Conservation (phyloP, 2,888 invertebrate species). For the Brenthis daphne region DNA sequence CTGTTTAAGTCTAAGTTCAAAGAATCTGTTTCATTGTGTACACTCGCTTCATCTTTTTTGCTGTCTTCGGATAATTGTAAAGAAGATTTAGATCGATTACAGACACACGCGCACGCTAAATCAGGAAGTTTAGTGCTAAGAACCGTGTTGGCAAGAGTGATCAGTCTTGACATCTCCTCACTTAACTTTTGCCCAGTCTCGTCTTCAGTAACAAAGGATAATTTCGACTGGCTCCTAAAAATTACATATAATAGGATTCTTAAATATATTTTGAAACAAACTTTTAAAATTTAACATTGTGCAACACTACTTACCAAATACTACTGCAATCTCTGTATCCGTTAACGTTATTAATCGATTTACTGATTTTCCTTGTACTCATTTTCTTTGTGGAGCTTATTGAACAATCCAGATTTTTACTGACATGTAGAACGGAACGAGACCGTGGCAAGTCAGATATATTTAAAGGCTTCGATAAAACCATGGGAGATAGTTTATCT, state of each 20-base stretch:
- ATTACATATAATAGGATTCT: slow-evolving; percentile 8
- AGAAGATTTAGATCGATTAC: slow-evolving; percentile 37
- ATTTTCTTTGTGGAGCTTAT: slow-evolving; percentile 61
- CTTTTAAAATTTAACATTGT: background rate
- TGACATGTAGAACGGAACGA: slow-evolving; percentile 69
- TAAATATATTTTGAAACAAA: background rate
- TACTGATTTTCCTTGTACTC: slow-evolving; percentile 69
- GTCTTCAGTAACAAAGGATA: slow-evolving; percentile 61
- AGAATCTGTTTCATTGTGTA: slow-evolving; percentile 48
- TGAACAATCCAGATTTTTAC: slow-evolving; percentile 62
- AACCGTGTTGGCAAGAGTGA: slow-evolving; percentile 77
- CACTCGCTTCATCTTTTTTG: slow-evolving; percentile 45
- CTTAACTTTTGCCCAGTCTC: slow-evolving; percentile 64
- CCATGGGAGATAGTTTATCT: slow-evolving; percentile 47
- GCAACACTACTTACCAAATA: slow-evolving; percentile 56
- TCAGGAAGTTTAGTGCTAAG: slow-evolving; percentile 73
- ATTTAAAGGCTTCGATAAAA: slow-evolving; percentile 52
- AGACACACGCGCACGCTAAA: slow-evolving; percentile 61
- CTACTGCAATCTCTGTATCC: slow-evolving; percentile 63
- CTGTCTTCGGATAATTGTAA: slow-evolving; percentile 33
- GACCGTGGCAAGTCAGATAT: slow-evolving; percentile 68
- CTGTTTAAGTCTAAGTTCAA: slow-evolving; percentile 55
- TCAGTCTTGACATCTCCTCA: slow-evolving; percentile 73
- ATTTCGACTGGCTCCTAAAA: slow-evolving; percentile 68
- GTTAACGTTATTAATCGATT: slow-evolving; percentile 73